These are phyloP conservation scores for Papilio demoleus DNA, from an alignment of 2,888 invertebrate species.

Conservation along the genomic window DNA sequence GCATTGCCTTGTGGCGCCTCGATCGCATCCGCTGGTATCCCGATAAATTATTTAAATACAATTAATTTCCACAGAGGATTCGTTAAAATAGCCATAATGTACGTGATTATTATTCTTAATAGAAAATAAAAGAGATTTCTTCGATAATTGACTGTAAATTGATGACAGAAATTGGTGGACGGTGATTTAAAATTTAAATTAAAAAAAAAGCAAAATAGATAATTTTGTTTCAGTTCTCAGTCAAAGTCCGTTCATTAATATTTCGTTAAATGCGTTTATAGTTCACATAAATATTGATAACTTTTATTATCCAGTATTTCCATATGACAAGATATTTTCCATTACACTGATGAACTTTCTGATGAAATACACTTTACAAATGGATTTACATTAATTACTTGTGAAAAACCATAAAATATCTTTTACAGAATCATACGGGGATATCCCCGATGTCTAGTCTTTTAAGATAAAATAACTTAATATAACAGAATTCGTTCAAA, in stretches of 20 bases:
- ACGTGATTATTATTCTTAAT: neutral
- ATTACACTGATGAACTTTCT: neutral
- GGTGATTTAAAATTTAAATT: neutral
- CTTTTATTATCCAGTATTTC: neutral
- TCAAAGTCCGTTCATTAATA: neutral
- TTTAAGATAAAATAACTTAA: too few species aligned
- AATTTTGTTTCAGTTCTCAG: too few species aligned
- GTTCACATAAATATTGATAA: neutral
- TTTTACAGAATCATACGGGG: neutral
- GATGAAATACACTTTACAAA: constrained; percentile 5
- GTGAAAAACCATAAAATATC: neutral
- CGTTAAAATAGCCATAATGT: neutral
- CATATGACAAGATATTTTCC: neutral
- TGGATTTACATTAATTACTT: neutral
- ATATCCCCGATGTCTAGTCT: neutral
- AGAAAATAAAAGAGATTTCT: neutral
- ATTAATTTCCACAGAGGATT: neutral
- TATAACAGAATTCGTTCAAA: neutral
- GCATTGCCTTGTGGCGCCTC: neutral
- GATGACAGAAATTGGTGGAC: neutral
- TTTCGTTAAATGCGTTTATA: neutral
- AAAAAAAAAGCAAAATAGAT: neutral
- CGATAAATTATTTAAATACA: neutral
- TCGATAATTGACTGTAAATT: too few species aligned
- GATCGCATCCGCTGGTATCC: neutral